Base-by-base conservation (phyloP, 2,888 invertebrate genomes). In the Poecilus cupreus region DNA sequence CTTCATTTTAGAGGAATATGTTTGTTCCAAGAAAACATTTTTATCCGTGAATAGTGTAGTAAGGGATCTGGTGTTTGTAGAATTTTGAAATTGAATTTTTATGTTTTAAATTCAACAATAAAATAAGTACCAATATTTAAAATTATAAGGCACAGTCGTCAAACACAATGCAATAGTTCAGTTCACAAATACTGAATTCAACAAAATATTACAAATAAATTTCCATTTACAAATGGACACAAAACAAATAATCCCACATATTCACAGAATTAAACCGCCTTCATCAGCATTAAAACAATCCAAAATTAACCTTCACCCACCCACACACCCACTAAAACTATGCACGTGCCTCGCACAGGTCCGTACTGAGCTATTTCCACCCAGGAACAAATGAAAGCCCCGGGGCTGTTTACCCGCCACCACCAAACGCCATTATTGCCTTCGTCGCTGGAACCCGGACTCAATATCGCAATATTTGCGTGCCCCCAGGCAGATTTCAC, bases 381-480 rank as follows among this genome's bases (percentile, higher is more conserved):
- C 18, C 51, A 32, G 37, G 64, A 68, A 68, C 64, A 68, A 68
- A 32, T 68, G 32, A 18, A 10, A 16, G 18, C 64, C 51, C 37
- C 0, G 16, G 64, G 64, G 64, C 37, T 68, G 64, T 68, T 68
- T 68, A 68, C 18, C 64, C 64, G 32, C 18, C 32, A 32, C 32
- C 64, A 68, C 18, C 37, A 6, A 5, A 8, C 64, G 37, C 64
- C 64, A 68, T 68, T 68, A 68, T 68, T 68, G 64, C 64, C 22
- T 68, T 37, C 24, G n/a, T 60, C 60, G 24, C 64, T 32, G 32
- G 4, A 32, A 32, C 32, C 16, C 64, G 60, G 24, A 37, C 64
- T 68, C 64, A 68, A 68, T 68, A 51, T 43, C 49, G 68, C 49
- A 79, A 70, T 79, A 79, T 79, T 79, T 79, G 68, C 37, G 51